Percentiles rank a stretch among this genome's conserved stretches.
Conservation (phyloP, 2,113 vertebrate species). For the Rhagologus leucostigma region DNA sequence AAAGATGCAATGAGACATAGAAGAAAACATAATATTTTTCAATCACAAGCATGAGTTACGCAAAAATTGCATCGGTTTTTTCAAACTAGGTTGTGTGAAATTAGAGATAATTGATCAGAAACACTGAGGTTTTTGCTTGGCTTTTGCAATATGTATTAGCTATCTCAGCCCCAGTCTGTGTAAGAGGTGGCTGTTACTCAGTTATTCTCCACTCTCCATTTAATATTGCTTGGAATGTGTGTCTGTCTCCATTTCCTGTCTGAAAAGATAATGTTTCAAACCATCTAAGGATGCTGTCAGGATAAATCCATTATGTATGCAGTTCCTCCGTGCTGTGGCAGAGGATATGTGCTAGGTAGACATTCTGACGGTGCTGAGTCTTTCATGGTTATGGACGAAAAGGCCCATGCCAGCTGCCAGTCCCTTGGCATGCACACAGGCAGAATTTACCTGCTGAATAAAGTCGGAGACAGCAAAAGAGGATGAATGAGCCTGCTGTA, state of each 20-base stretch:
- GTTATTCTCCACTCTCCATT: neutral
- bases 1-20: neutral
- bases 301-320: neutral
- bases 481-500: neutral
- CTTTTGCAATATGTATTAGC: neutral
- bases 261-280: neutral
- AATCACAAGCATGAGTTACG: neutral
- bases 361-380: neutral
- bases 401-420: accelerated
- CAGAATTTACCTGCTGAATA: neutral
- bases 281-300: neutral
- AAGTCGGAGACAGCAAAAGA: neutral
- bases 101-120: neutral
- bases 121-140: neutral
- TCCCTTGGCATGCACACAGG: neutral
- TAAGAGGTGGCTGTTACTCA: neutral
- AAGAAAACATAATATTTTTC: neutral
- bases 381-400: neutral
- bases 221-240: neutral
- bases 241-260: neutral
- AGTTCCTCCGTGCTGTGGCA: neutral
- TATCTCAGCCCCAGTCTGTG: neutral
- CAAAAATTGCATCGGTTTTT: neutral
- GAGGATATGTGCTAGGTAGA: neutral
- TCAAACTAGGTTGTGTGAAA: neutral